Percentiles rank a stretch among this genome's conserved stretches.
phyloP scores from a whole-genome alignment of 2,113 vertebrate genomes.

The Hyperoodon ampullatus region DNA sequence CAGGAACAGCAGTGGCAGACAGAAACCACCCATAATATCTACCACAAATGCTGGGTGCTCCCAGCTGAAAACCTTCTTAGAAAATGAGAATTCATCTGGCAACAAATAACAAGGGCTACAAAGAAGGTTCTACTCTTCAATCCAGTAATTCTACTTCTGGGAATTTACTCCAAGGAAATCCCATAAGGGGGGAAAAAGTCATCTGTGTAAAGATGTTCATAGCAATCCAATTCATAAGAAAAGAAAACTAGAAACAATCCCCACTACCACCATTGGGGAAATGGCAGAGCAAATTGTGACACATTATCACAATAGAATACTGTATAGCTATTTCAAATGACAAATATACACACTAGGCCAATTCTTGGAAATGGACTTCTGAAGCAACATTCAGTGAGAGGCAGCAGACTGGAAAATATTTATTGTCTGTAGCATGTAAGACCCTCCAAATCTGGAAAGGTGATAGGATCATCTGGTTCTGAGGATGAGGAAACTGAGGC shows the following conservation, averaged over 20 bases:
- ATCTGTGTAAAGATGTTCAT: constrained; percentile 44
- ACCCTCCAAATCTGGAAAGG: background rate
- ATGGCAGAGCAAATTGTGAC: background rate
- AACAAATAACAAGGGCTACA: constrained; percentile 22
- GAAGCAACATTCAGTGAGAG: background rate
- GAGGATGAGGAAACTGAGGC: background rate
- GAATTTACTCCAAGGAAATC: constrained; percentile 49
- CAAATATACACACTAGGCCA: background rate
- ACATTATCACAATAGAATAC: background rate
- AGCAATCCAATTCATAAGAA: background rate
- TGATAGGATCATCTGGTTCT: background rate
- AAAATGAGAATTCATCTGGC: constrained; percentile 18
- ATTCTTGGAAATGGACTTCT: background rate
- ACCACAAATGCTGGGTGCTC: background rate
- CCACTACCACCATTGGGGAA: background rate
- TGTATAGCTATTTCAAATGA: background rate
- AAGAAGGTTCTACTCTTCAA: background rate
- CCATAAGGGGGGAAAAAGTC: background rate
- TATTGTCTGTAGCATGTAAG: background rate
- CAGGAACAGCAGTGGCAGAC: background rate
- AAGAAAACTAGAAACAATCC: background rate
- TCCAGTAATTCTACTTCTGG: constrained; percentile 39
- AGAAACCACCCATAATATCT: background rate
- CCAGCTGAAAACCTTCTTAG: constrained; percentile 26
- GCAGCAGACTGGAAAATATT: background rate